Evolutionary conservation across 2,797 vertebrate species (phyloP), one percentile per base, ranked within the genome.

Genomic region (Urocyon cinereoargenteus): DNA sequence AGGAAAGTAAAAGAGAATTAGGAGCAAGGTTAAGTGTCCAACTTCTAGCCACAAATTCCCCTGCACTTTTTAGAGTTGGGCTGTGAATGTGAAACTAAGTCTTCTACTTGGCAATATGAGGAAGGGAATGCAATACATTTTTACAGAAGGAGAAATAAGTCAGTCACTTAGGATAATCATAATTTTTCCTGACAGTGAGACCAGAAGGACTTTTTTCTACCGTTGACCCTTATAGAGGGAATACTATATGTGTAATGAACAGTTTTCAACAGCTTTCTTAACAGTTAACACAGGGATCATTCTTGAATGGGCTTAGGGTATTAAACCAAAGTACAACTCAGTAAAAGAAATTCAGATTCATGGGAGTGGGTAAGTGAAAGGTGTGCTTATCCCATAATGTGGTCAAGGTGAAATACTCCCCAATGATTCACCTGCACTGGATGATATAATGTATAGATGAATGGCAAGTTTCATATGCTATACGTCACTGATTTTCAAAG

Each of bases 381-480:
- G 5, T 3, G 4, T 10, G 51, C 11, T 91, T 64, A n/a, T 34
- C 22, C 16, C 6, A 53, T 62, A n/a, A n/a, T 31, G 5, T 9
- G 1, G 26, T 59, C 28, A 53, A 95, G 24, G 61, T 72, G 36
- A 77, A 93, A 91, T 22, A 31, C 19, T 75, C 5, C 22, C 31
- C 77, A 86, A 40, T 26, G 16, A 57, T 59, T 34, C 31, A 21
- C 12, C 86, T 2, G 94, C 19, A 66, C 13, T 77, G 14, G 81
- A 82, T 93, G 68, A 81, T n/a, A 7, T 62, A 51, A 83, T 77
- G 62, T 93, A 68, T 95, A 88, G 19, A 68, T 81, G 36, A 88
- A 81, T 59, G 45, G 40, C 15, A 85, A 24, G 14, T 70, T 86
- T 87, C 12, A 62, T 57, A 49, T 51, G 53, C 49, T 95, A 78